Base-by-base conservation (phyloP, 2,113 vertebrate genomes). In the Xyrauchen texanus region DNA sequence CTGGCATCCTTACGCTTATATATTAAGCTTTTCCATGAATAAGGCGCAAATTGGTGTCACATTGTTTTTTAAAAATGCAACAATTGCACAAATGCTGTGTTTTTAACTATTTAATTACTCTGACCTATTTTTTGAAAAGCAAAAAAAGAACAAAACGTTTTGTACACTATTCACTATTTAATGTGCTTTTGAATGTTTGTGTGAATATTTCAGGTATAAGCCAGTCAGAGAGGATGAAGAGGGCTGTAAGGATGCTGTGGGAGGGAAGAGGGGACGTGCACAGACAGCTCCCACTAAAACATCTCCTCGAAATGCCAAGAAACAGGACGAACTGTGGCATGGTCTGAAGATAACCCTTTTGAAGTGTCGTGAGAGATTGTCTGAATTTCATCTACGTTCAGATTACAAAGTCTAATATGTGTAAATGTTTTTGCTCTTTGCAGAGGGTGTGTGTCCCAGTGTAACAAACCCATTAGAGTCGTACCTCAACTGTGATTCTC, bases 281-380 rank as follows among this genome's bases (percentile, higher is more conserved):
- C 97, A 99, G 90, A 98, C 97, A 7, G 98, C 98, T 88, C 98
- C 98, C 80, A 98, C 98, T 0, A 99, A 99, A 94, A 98, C 97
- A 46, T 99, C 98, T 15, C 98, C 97, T 83, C 95, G 97, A 87
- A 99, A 98, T 88, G 96, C 97, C 90, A 98, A 98, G 91, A 99
- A 99, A 76, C 98, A 99, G 55, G 98, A 99, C 87, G 97, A 99
- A 80, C 88, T 99, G 86, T 99, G 98, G 98, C 97, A 99, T 42
- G 98, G 97, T 99, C 86, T 88, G 92, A 57, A 21, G 44, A 44
- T 34, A 64, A 12, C 16, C 52, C 12, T 55, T 68, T 6, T 64
- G 12, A n/a, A 13, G 21, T 34, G 21, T 34, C 3, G 21, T 34
- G 21, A 34, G 21, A 34, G 21, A 34, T 34, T 34, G 21, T 34